A percentile compares a stretch with the other conserved stretches of the same genome.
phyloP scores from a whole-genome alignment of 2,113 vertebrate species.

The Phylloscopus trochilus region DNA sequence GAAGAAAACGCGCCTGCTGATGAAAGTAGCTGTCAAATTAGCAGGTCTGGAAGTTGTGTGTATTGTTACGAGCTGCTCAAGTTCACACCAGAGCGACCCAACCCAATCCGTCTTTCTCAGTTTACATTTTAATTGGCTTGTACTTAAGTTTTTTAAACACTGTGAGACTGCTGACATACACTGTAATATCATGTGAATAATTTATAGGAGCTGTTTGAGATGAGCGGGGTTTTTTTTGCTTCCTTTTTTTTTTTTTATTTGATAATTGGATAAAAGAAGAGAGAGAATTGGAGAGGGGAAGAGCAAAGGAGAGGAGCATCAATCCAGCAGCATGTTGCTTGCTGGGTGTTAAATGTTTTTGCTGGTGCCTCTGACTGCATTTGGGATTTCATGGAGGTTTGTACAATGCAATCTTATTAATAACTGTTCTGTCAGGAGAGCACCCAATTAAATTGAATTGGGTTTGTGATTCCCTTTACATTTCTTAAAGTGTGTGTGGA shows the following conservation, averaged over 20 bases:
- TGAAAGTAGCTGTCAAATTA: conserved; percentile 85
- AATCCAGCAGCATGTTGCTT: conserved; percentile 8
- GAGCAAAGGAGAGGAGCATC: not conserved
- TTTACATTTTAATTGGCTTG: conserved; percentile 89
- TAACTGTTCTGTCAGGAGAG: conserved; percentile 77
- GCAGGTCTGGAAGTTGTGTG: conserved; percentile 78
- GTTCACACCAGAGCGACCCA: conserved; percentile 80
- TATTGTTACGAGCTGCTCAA: conserved; percentile 79
- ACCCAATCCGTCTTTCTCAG: conserved; percentile 83
- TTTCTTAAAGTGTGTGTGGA: conserved; percentile 64
- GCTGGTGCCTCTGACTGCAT: conserved; percentile 30
- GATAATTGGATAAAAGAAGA: conserved; percentile 50
- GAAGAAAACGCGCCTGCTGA: conserved; percentile 54
- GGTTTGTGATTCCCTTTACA: conserved; percentile 75
- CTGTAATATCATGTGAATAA: conserved; percentile 84
- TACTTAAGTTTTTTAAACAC: conserved; percentile 85
- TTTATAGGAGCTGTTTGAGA: conserved; percentile 77
- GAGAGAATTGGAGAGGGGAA: not conserved
- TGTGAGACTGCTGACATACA: conserved; percentile 82
- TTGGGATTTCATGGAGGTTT: conserved; percentile 69
- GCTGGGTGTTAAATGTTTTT: conserved; percentile 65
- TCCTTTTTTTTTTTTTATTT: conserved; percentile 32
- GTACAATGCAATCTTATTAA: conserved; percentile 76
- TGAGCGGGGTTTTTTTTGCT: not conserved
- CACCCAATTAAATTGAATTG: conserved; percentile 79